Evolutionary conservation across 1,140 invertebrate genomes (phyloP), one percentile per base, ranked within the genome.

Genomic region (Heliconius congener): DNA sequence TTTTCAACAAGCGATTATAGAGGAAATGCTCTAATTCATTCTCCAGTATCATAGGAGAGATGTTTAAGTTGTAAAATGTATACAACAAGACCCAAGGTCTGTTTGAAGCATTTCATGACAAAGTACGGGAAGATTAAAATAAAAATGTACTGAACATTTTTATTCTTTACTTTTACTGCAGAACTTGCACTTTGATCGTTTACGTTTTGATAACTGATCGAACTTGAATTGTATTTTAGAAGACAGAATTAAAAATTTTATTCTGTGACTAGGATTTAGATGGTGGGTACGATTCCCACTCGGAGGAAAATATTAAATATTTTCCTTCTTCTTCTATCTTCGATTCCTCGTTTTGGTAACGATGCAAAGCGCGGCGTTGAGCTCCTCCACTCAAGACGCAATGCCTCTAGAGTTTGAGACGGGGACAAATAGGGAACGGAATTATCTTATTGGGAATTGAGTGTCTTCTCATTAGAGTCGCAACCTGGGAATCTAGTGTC

Each of bases 1-100:
- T 30, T 66, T 66, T 30, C 60, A 66, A 66, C 60, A 66, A 66
- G 27, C 60, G 60, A 66, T 66, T 66, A 66, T 66, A 66, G 60
- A n/a, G 23, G 60, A 66, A 66, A 30, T 30, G 60, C 60, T 66
- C 60, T 66, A 66, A 66, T 66, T 66, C 60, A 66, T 30, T 66
- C 60, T 66, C 4, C 60, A 66, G 23, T 66, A 66, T 66, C 23
- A 66, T 4, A 66, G 27, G 60, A 66, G 57, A 9, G 11, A 27
- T 27, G 57, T 27, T 27, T 66, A 11, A 57, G n/a, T 57, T 57
- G 55, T 57, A 23, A 57, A 57, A 57, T 6, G 34, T 37, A 37
- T 37, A 37, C 34, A 34, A 34, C 34, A 37, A 37, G 34, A 8
- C 34, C 34, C 34, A 23, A 57, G 55, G 55, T 60, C 55, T 60